Percentiles rank a stretch among this genome's conserved stretches.
Conservation (phyloP, 2,113 vertebrate genomes). For the Phalacrocorax carbo region DNA sequence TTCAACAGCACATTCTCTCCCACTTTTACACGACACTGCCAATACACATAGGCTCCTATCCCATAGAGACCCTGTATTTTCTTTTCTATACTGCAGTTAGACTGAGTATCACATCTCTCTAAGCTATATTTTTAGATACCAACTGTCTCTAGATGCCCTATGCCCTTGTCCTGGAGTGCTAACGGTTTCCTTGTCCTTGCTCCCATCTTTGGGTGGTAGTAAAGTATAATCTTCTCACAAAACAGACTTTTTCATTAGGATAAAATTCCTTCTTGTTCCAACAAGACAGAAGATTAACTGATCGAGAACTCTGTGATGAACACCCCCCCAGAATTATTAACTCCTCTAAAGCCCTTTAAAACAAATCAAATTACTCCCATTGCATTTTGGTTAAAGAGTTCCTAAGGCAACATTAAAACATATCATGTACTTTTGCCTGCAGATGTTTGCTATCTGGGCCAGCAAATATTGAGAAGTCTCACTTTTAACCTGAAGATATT, state of each 20-base stretch:
- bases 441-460: not conserved
- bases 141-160: not conserved
- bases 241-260: not conserved
- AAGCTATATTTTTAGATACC: not conserved
- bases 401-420: not conserved
- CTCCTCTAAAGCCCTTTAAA: not conserved
- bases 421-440: not conserved
- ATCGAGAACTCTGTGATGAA: accelerated
- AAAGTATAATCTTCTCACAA: not conserved
- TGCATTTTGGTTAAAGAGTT: not conserved
- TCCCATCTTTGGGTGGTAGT: not conserved
- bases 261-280: not conserved
- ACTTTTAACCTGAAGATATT: not conserved
- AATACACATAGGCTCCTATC: not conserved
- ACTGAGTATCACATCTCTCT: not conserved
- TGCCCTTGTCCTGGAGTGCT: not conserved
- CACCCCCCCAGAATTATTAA: not conserved
- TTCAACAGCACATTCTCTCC: not conserved
- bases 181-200: not conserved
- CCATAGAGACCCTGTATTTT: not conserved
- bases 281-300: not conserved
- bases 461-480: not conserved
- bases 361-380: not conserved
- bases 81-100: not conserved
- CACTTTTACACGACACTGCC: not conserved